Evolutionary conservation across 2,888 invertebrate genomes (phyloP), one percentile per base, ranked within the genome.

Genomic region (Iselma pallidipennis): DNA sequence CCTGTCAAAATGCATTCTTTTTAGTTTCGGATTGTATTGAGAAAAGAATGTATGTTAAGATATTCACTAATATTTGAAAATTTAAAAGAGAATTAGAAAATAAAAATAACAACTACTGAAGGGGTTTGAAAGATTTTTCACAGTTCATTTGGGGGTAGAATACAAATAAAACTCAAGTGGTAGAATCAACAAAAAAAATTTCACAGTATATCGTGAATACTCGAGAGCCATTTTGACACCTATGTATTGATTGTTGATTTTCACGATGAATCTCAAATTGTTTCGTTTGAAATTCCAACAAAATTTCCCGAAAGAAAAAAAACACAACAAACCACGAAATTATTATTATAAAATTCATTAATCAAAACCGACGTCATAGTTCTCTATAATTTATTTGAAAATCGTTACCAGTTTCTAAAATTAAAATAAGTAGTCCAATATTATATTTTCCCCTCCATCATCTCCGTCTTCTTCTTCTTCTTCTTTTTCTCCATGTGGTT

Each of bases 311-410:
- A n/a, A n/a, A 10, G 12, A 29, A 5, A 29, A 29, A 2, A 16
- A 37, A 5, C 6, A 16, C 37, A 37, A 16, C 33, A 37, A 3
- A 37, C 16, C 7, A 16, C 6, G 37, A 52, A 55, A 60, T 55
- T 60, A 60, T 57, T 33, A 58, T 61, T 54, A 57, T 54, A 37
- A 37, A 59, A 57, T 71, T 75, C 78, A 78, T 78, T 76, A 76
- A 78, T 78, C 78, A 78, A 66, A 61, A 61, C 66, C 76, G 61
- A 75, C 74, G 78, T 78, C 78, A 76, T 65, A 61, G 63, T 71
- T 67, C 71, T 72, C 74, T 78, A 76, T 78, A 78, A 78, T 78
- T 78, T 78, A 68, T 65, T 69, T 67, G 68, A 71, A 74, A 71
- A 69, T 65, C 67, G 63, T 70, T 64, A 71, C n/a, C n/a, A 50